Percentiles rank a stretch among this genome's conserved stretches.
phyloP scores from a whole-genome alignment of 2,888 invertebrate species.

The Carpatolechia fugitivella region DNA sequence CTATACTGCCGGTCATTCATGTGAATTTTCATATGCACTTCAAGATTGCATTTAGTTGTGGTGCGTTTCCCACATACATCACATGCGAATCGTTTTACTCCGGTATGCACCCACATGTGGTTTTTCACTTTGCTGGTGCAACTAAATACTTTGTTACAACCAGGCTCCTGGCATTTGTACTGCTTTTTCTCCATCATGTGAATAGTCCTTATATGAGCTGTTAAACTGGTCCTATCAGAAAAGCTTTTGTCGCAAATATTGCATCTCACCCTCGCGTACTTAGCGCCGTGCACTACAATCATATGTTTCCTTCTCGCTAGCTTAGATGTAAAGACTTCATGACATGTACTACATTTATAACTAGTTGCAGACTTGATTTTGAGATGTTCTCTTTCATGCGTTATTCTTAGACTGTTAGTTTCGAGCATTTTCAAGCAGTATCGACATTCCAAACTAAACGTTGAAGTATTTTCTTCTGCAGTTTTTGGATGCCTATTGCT shows the following conservation, averaged over 20 bases:
- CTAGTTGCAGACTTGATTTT: slow-evolving; percentile 30
- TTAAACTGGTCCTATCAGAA: slow-evolving; percentile 26
- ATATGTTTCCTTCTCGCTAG: not conserved
- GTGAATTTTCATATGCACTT: slow-evolving; percentile 35
- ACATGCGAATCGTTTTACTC: slow-evolving; percentile 33
- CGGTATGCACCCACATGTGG: slow-evolving; percentile 39
- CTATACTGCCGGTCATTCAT: slow-evolving; percentile 22
- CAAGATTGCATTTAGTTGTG: slow-evolving; percentile 12
- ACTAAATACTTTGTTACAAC: not conserved
- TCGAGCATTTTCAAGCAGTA: slow-evolving; percentile 52
- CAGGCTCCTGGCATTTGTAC: not conserved
- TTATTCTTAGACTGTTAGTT: slow-evolving; percentile 48
- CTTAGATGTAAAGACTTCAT: slow-evolving; percentile 17
- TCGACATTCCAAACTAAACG: slow-evolving; percentile 28
- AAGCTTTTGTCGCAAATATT: slow-evolving; percentile 41
- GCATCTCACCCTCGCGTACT: slow-evolving; percentile 19
- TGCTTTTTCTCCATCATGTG: slow-evolving; percentile 44
- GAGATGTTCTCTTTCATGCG: slow-evolving; percentile 46
- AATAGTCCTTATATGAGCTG: slow-evolving; percentile 37
- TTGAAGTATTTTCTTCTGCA: slow-evolving; percentile 24
- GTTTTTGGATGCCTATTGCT: slow-evolving; percentile 17
- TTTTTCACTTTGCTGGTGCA: slow-evolving; percentile 20
- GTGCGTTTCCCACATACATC: slow-evolving; percentile 27
- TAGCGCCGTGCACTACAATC: not conserved
- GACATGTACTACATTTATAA: slow-evolving; percentile 41